A percentile compares a stretch with the other conserved stretches of the same genome.
Evolutionary conservation across 2,797 vertebrate species (phyloP).

Genomic region (Eidolon dupreanum): DNA sequence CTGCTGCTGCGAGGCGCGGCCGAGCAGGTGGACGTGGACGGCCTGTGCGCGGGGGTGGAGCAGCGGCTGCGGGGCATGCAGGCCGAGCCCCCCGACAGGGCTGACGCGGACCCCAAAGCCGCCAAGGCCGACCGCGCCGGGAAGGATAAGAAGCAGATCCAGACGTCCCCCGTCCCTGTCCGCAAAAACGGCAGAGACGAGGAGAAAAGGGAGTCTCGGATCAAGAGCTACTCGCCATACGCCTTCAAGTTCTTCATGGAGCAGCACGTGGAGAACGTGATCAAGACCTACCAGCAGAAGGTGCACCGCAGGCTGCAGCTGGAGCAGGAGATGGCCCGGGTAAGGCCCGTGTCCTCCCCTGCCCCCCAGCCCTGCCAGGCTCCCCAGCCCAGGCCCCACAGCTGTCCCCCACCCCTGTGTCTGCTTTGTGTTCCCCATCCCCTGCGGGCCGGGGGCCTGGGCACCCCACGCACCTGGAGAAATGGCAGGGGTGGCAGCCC

Average conservation of each 20-base stretch:
- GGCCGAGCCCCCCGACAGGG: constrained; percentile 83
- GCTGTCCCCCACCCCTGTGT: too few relatives aligned
- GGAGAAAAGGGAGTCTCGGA: constrained; percentile 97
- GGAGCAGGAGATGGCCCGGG: constrained; percentile 93
- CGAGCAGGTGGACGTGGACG: constrained; percentile 88
- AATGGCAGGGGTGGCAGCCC: too few relatives aligned
- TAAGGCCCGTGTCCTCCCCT: background rate
- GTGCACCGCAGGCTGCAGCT: constrained; percentile 95
- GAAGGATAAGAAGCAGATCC: constrained; percentile 99
- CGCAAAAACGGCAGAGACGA: constrained; percentile 94
- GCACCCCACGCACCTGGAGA: background rate
- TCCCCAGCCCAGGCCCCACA: too few relatives aligned
- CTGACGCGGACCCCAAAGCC: constrained; percentile 89
- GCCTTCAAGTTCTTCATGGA: constrained; percentile 99
- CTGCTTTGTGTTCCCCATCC: background rate
- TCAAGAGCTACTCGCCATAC: constrained; percentile 98
- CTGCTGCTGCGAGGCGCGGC: constrained; percentile 87
- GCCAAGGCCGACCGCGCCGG: constrained; percentile 90
- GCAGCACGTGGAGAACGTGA: constrained; percentile 98
- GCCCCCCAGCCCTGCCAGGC: background rate
- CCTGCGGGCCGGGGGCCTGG: background rate
- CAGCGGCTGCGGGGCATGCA: constrained; percentile 87
- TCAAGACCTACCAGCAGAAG: constrained; percentile 99
- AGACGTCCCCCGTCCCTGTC: constrained; percentile 96
- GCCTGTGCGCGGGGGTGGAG: constrained; percentile 88